Base-by-base conservation (phyloP, 2,888 invertebrate species). In the Sphinx pinastri region DNA sequence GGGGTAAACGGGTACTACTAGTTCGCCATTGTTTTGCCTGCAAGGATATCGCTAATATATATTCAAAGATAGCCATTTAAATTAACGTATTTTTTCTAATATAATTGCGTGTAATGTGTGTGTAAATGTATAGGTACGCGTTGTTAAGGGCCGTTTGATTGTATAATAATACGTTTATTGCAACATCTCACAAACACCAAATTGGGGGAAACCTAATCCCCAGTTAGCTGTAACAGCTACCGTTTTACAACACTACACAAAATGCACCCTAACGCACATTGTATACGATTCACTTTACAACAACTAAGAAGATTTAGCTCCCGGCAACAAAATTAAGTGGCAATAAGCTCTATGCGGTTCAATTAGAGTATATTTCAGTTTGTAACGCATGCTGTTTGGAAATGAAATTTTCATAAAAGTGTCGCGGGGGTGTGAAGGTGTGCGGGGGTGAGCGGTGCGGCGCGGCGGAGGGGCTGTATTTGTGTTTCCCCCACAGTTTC, bases 351-450 rank as follows among this genome's bases (percentile, higher is more conserved):
- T 93, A 85, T 79, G 81, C 73, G 81, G 82, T 84, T 73, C 82
- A 31, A 84, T 88, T 91, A 93, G 82, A 85, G 93, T 88, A 86
- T 86, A 88, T 84, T 90, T 92, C 89, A 79, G 88, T 85, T 84
- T 86, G 90, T 75, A 63, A 63, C 47, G 63, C 77, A 72, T 79
- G 76, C 75, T 78, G 86, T 88, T 92, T 90, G 88, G 88, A 92
- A 93, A 94, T 94, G 91, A 92, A 91, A 92, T 90, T 93, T 93
- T 91, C 92, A 93, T 92, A 93, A 93, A 88, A 88, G 88, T 86
- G 82, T 75, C 79, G 75, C 70, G 75, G 77, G 66, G 73, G 76
- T 71, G 71, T 70, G 74, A 4, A 47, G 12, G 25, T 16, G 77
- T 75, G 72, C 72, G 69, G 73, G 72, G 52, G 76, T 72, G 75